Percentiles rank a stretch among this genome's conserved stretches.
Evolutionary conservation across 1,140 invertebrate species (phyloP).

Genomic region (Nebria ingens): DNA sequence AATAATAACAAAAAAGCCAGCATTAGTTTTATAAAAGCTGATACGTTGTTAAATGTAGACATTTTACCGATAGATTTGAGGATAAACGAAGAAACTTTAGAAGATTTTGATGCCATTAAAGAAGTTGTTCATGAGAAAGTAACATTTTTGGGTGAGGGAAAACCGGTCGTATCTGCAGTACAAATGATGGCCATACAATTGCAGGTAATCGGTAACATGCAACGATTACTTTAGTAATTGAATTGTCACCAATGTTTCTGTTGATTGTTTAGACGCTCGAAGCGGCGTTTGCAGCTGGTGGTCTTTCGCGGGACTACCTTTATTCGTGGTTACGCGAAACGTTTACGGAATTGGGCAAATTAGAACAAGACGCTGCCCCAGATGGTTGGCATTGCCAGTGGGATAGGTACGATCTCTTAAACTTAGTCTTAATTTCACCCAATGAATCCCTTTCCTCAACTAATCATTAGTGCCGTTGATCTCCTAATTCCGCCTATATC

Average conservation of each 20-base stretch:
- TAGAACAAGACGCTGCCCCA: slow-evolving; percentile 52
- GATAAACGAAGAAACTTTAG: slow-evolving; percentile 14
- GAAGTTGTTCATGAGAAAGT: slow-evolving; percentile 42
- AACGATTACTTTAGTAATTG: not conserved
- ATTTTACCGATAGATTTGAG: not conserved
- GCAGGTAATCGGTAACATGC: slow-evolving; percentile 36
- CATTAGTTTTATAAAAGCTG: slow-evolving; percentile 34
- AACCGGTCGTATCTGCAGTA: slow-evolving; percentile 46
- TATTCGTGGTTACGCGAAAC: slow-evolving; percentile 46
- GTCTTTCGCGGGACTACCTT: slow-evolving; percentile 47
- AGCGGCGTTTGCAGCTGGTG: slow-evolving; percentile 47
- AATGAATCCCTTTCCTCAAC: no score
- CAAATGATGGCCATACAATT: slow-evolving; percentile 55
- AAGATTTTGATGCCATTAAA: slow-evolving; percentile 19
- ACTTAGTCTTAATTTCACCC: no score
- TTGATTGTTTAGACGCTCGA: slow-evolving; percentile 45
- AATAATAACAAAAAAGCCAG: slow-evolving; percentile 24
- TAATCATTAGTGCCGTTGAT: no score
- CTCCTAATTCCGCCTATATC: no score
- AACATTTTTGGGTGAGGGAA: slow-evolving; percentile 51
- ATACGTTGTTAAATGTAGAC: slow-evolving; percentile 23
- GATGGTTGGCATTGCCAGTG: slow-evolving; percentile 59
- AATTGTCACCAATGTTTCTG: slow-evolving; percentile 10
- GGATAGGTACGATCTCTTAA: slow-evolving; percentile 64
- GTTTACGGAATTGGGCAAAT: slow-evolving; percentile 44